Evolutionary conservation across 2,888 invertebrate species (phyloP).

Genomic region (Cerastis rubricosa): DNA sequence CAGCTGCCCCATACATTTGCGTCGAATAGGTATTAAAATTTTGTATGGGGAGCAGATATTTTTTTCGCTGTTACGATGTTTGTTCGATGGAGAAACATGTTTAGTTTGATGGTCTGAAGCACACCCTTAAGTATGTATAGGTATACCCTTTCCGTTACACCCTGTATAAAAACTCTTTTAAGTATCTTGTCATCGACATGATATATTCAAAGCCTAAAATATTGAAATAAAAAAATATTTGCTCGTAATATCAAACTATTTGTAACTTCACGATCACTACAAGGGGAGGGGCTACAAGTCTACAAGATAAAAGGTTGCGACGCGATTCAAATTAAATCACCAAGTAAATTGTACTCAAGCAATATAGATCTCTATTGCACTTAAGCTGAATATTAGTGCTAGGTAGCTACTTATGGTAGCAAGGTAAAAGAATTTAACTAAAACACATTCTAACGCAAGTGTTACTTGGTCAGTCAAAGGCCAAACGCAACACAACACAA

Average conservation of each 20-base stretch:
- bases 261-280: background rate
- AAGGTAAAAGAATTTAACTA: no score
- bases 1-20: no score
- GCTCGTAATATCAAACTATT: background rate
- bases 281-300: background rate
- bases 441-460: no score
- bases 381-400: background rate
- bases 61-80: no score
- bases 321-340: slow-evolving; percentile 13
- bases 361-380: background rate
- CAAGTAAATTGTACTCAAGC: background rate
- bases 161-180: no score
- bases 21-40: no score
- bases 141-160: no score
- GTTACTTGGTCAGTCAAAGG: background rate
- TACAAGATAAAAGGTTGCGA: background rate
- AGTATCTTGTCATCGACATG: background rate
- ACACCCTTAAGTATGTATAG: no score
- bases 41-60: no score
- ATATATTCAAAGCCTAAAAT: background rate
- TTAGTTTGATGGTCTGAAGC: no score
- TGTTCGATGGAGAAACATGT: no score
- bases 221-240: background rate
- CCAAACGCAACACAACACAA: background rate
- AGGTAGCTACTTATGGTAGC: no score